Conservation (phyloP, 1,140 invertebrate genomes). For the Drosophila persimilis region DNA sequence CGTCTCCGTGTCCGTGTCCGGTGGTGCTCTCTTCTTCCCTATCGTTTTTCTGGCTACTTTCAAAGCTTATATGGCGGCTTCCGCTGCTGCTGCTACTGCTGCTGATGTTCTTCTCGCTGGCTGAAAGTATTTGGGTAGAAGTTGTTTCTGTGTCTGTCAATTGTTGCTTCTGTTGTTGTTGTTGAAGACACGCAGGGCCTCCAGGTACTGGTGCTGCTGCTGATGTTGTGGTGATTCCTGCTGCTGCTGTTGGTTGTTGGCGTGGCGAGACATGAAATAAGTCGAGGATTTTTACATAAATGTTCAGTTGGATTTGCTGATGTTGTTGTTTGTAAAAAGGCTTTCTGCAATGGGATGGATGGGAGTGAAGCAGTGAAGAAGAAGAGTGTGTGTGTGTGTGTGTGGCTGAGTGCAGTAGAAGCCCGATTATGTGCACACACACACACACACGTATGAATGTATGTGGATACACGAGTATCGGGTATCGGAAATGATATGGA, state of each 20-base stretch:
- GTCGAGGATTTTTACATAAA: constrained; percentile 58
- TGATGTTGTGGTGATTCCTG: constrained; percentile 7
- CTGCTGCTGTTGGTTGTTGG: constrained; percentile 36
- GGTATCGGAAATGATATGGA: not conserved
- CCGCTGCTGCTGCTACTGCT: constrained; percentile 9
- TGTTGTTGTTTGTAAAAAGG: constrained; percentile 8
- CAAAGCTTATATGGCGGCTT: not conserved
- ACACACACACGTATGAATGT: constrained; percentile 1
- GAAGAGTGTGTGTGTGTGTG: constrained; percentile 8
- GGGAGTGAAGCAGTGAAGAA: constrained; percentile 9
- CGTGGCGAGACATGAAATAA: constrained; percentile 67
- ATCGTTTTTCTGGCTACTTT: not conserved
- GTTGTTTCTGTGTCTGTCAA: constrained; percentile 29
- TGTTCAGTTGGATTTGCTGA: constrained; percentile 41
- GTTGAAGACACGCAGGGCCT: constrained; percentile 14
- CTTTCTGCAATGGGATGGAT: constrained; percentile 2
- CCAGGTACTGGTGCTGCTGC: constrained; percentile 6
- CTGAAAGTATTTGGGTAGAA: constrained; percentile 45
- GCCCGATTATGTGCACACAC: not conserved
- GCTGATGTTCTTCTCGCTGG: constrained; percentile 45
- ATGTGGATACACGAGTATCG: too few species aligned
- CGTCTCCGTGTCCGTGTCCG: not conserved
- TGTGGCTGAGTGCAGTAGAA: not conserved
- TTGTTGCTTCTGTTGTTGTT: constrained; percentile 9
- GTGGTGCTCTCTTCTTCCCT: constrained; percentile 1